Evolutionary conservation across 2,113 vertebrate genomes (phyloP).

Genomic region (Cavia aperea): DNA sequence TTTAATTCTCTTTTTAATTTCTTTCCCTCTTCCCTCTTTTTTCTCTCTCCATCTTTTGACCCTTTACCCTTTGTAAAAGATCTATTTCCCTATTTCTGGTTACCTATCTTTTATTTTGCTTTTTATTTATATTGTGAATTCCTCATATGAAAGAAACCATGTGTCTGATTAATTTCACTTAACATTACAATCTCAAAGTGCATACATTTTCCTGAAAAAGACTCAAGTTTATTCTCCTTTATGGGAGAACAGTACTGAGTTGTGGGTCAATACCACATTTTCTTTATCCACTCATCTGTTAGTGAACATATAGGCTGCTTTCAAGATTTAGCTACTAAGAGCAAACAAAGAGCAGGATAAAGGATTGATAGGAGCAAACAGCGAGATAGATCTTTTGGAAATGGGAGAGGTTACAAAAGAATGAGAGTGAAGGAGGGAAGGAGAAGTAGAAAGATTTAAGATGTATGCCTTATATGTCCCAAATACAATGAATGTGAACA

Average conservation of each 20-base stretch:
- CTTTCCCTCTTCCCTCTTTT: background rate
- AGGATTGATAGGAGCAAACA: background rate
- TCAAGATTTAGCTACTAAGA: background rate
- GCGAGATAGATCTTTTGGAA: background rate
- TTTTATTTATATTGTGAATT: background rate
- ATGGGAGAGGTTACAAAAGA: background rate
- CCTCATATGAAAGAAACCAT: background rate
- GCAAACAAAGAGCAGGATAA: background rate
- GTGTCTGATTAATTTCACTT: background rate
- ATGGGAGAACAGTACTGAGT: background rate
- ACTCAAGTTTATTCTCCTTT: background rate
- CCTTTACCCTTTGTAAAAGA: background rate
- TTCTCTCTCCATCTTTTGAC: background rate
- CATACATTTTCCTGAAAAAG: background rate
- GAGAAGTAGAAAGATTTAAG: background rate
- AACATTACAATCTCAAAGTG: background rate
- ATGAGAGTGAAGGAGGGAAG: background rate
- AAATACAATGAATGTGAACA: background rate
- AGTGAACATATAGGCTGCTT: background rate
- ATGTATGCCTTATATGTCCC: background rate
- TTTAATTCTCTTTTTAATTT: background rate
- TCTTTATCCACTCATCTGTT: background rate
- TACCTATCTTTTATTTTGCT: background rate
- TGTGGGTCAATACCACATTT: background rate
- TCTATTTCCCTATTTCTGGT: background rate